These are phyloP conservation scores for Mallotus villosus DNA, from an alignment of 2,797 vertebrate species.

Conservation along the genomic window DNA sequence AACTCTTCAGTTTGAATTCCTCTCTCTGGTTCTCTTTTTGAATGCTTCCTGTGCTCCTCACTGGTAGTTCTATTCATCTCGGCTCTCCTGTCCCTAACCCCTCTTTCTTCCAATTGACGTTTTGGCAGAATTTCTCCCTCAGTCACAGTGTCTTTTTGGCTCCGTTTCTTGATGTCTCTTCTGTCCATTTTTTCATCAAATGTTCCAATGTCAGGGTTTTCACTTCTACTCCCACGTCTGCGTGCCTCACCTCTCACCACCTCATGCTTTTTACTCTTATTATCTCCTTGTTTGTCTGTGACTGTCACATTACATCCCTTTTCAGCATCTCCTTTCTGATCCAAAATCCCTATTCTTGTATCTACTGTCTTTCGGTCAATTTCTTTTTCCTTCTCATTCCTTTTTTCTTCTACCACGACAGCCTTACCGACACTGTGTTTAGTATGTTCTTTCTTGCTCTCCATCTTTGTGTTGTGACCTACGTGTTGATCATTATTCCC, in stretches of 20 bases:
- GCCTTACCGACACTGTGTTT: background rate
- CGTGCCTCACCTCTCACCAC: conserved; percentile 3
- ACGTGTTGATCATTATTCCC: conserved; percentile 52
- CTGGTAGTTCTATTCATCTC: conserved; percentile 24
- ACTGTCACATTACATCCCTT: background rate
- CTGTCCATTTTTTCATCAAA: background rate
- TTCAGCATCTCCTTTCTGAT: background rate
- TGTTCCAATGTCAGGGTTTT: background rate
- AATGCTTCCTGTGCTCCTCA: conserved; percentile 6
- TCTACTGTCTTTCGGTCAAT: conserved; percentile 7
- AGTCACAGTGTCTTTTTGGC: background rate
- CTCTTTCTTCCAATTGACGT: conserved; percentile 22
- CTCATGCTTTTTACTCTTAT: background rate
- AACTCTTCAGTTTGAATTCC: background rate
- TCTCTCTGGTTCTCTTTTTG: background rate
- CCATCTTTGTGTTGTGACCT: conserved; percentile 30
- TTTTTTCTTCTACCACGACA: conserved; percentile 26
- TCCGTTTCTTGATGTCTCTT: background rate
- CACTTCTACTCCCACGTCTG: conserved; percentile 2
- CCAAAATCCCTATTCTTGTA: background rate
- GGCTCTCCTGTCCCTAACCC: conserved; percentile 33
- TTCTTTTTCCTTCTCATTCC: conserved; percentile 17
- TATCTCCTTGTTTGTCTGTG: background rate
- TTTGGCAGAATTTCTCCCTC: conserved; percentile 13
- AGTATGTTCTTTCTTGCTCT: conserved; percentile 28